Base-by-base conservation (phyloP, 2,888 invertebrate species). In the Hirudinaria manillensis region DNA sequence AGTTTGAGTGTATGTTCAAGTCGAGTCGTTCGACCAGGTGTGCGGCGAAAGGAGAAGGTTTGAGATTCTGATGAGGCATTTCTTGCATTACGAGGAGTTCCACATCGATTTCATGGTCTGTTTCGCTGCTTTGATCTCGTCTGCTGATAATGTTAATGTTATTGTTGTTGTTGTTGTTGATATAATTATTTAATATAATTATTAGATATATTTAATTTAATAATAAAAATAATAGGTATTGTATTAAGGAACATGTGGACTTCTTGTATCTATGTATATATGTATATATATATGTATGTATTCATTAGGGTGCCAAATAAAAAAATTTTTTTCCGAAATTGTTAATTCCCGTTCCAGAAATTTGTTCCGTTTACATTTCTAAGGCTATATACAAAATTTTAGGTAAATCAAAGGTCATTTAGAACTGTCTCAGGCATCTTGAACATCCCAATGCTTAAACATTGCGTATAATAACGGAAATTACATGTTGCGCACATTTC, bases 1-100 rank as follows among this genome's bases (percentile, higher is more conserved):
- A n/a, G n/a, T n/a, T n/a, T n/a, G n/a, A n/a, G n/a, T n/a, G n/a
- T n/a, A n/a, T n/a, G n/a, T n/a, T n/a, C 13, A 16, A 45, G 45
- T 45, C 16, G 10, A 10, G 10, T 16, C 16, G 10, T 10, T 61
- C 61, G 61, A 21, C 21, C 78, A 86, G 86, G 86, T 86, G 36
- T 87, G 86, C 81, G 83, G 83, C 79, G 98, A 99, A 83, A 89
- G 90, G 81, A 89, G 86, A 76, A 88, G 99, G 83, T 99, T 99
- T 87, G 93, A 97, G 87, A 98, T 97, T 0, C 89, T 99, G 61
- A 96, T 99, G 93, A 92, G 93, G 82, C 96, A 94, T 87, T 98
- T 99, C 84, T 92, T 93, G 85, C 93, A 96, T 84, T 94, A 93
- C 84, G 94, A 96, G 83, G 91, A 91, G 81, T 98, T 99, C 86